Evolutionary conservation across 2,797 vertebrate genomes (phyloP).

Genomic region (Lates japonicus): DNA sequence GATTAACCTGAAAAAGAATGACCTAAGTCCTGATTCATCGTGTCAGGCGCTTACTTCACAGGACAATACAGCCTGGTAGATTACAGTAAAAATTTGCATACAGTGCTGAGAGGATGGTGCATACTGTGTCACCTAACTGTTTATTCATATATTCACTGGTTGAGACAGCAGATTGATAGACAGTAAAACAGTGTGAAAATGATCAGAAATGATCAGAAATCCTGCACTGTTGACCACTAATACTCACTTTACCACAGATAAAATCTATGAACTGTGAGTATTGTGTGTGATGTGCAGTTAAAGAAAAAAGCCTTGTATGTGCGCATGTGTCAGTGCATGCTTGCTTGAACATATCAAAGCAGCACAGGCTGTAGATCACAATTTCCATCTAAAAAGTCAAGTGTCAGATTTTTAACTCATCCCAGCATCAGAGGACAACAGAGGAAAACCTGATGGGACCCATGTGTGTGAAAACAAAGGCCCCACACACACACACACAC

Average conservation of each 20-base stretch:
- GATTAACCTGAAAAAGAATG: background rate
- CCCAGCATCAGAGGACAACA: slow-evolving; percentile 60
- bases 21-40: background rate
- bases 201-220: background rate
- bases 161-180: background rate
- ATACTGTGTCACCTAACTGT: too few species aligned
- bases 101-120: background rate
- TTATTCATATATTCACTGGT: background rate
- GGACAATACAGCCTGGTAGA: background rate
- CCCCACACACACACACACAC: slow-evolving; percentile 1
- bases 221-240: background rate
- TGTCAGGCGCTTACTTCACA: background rate
- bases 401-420: slow-evolving; percentile 68
- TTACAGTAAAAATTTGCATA: background rate
- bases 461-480: slow-evolving; percentile 65
- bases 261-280: background rate
- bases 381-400: slow-evolving; percentile 45
- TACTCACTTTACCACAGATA: background rate
- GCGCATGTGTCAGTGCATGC: slow-evolving; percentile 15
- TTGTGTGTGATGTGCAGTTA: background rate
- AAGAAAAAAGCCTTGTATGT: background rate
- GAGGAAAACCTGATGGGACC: slow-evolving; percentile 56
- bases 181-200: background rate
- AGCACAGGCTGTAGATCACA: slow-evolving; percentile 61
- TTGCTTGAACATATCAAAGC: slow-evolving; percentile 65